Percentiles rank a stretch among this genome's conserved stretches.
Evolutionary conservation across 1,140 invertebrate species (phyloP).

Genomic region (Episyrphus balteatus): DNA sequence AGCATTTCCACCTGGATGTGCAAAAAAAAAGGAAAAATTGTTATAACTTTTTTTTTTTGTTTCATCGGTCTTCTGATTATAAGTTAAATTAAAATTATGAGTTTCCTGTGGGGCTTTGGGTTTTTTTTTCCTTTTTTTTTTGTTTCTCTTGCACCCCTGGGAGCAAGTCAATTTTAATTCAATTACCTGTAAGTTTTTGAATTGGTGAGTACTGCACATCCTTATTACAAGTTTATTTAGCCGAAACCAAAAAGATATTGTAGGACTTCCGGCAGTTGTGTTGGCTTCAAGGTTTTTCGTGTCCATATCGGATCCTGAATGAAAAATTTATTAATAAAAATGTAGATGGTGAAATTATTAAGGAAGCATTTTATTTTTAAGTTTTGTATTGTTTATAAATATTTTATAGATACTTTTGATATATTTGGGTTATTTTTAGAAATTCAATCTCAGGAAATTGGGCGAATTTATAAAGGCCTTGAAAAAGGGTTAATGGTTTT

Average conservation of each 20-base stretch:
- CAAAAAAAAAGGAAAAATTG: constrained; percentile 2
- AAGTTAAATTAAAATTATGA: neutral
- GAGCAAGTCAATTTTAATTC: neutral
- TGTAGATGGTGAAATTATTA: neutral
- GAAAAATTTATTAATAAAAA: neutral
- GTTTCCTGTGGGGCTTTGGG: too few relatives aligned
- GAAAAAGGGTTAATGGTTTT: too few relatives aligned
- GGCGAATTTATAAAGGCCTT: too few relatives aligned
- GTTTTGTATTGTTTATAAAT: too few relatives aligned
- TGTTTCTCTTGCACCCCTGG: too few relatives aligned
- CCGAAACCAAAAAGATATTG: constrained; percentile 35
- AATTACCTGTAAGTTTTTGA: constrained; percentile 55
- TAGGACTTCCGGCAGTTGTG: constrained; percentile 22
- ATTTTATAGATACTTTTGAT: too few relatives aligned
- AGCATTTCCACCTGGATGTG: constrained; percentile 67
- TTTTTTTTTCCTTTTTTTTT: too few relatives aligned
- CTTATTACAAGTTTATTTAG: constrained; percentile 35
- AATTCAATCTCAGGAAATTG: too few relatives aligned
- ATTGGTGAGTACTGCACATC: constrained; percentile 50
- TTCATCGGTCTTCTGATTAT: too few relatives aligned
- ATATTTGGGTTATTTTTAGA: too few relatives aligned
- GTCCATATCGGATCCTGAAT: neutral
- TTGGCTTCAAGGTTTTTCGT: constrained; percentile 7
- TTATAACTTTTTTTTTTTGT: too few relatives aligned
- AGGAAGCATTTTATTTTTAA: constrained; percentile 9